phyloP scores from a whole-genome alignment of 2,113 vertebrate species.

The Chauna torquata region DNA sequence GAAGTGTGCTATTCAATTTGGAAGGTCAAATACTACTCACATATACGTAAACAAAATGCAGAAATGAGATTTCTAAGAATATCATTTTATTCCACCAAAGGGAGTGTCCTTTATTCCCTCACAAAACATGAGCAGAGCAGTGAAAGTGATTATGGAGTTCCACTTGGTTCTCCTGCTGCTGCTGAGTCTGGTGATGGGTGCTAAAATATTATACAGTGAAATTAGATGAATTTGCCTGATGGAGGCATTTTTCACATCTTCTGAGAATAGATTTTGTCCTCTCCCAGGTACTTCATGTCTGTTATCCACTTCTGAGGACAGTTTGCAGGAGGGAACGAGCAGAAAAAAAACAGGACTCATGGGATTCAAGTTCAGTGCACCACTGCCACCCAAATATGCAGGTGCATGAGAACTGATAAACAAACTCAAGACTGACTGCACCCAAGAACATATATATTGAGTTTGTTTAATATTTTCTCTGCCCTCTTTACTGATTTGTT shows the following conservation, averaged over 20 bases:
- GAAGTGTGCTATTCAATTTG: not conserved
- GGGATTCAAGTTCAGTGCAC: not conserved
- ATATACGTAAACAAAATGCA: not conserved
- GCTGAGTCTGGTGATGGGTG: rapidly evolving
- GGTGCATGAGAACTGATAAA: not conserved
- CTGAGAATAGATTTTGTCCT: not conserved
- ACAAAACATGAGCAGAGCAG: not conserved
- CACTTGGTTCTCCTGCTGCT: not conserved
- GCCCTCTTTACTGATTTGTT: not conserved
- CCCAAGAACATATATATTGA: not conserved
- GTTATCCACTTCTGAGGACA: not conserved
- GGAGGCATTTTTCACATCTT: not conserved
- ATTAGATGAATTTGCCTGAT: not conserved
- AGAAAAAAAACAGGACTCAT: not conserved
- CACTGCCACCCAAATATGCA: not conserved
- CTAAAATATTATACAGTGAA: not conserved
- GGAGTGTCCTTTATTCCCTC: not conserved
- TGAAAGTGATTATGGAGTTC: not conserved
- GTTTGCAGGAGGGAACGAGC: not conserved
- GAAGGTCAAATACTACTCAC: not conserved
- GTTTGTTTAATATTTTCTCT: not conserved
- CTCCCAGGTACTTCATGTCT: not conserved
- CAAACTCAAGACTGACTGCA: not conserved
- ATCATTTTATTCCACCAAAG: not conserved
- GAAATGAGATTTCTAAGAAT: not conserved